Conservation (phyloP, 2,797 vertebrate species). For the Anguilla pacifica region DNA sequence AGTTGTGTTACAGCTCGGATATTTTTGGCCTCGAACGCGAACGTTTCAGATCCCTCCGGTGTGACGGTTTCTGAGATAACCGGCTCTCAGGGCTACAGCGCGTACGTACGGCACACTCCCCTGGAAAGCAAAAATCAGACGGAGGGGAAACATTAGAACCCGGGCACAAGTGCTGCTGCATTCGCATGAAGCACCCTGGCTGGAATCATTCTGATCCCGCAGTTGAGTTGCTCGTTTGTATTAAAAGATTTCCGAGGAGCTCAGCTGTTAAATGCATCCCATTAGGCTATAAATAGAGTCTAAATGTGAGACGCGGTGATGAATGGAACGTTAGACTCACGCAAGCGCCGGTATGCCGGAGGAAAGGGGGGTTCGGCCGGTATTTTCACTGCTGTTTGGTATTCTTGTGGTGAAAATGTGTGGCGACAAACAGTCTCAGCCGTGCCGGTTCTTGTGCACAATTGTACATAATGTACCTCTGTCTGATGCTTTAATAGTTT, state of each 20-base stretch:
- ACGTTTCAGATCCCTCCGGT: not conserved
- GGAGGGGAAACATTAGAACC: not conserved
- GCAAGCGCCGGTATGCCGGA: not conserved
- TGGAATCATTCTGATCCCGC: not conserved
- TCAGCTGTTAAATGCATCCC: not conserved
- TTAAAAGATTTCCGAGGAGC: conserved; percentile 2
- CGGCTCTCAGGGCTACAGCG: not conserved
- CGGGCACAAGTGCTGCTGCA: not conserved
- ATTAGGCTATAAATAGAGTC: conserved; percentile 8
- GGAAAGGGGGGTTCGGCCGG: not conserved
- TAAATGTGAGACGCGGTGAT: not conserved
- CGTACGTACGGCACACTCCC: not conserved
- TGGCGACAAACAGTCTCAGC: not conserved
- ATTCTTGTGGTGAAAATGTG: not conserved
- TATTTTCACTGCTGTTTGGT: conserved; percentile 17
- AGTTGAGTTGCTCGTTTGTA: not conserved
- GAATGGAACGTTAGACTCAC: not conserved
- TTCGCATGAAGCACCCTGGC: not conserved
- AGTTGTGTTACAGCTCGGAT: not conserved
- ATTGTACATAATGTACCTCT: not conserved
- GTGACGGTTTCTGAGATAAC: not conserved
- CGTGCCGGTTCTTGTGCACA: not conserved
- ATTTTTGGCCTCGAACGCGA: not conserved
- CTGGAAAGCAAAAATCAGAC: not conserved
- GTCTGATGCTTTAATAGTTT: not conserved